A percentile compares a stretch with the other conserved stretches of the same genome.
Evolutionary conservation across 1,140 invertebrate genomes (phyloP).

Genomic region (Hypsibius dujardini): DNA sequence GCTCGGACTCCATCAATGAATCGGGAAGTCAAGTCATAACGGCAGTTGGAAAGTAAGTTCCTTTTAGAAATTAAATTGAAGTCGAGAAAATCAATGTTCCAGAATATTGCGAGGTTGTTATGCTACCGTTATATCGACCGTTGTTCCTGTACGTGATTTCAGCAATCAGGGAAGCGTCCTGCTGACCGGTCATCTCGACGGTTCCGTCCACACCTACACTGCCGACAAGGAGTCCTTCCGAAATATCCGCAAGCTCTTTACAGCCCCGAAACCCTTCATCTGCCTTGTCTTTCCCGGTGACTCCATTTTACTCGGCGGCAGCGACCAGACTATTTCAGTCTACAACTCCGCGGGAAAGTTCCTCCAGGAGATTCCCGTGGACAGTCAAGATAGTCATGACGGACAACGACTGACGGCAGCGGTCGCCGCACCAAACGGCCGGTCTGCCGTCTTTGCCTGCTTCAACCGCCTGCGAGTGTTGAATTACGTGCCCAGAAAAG

Average conservation of each 20-base stretch:
- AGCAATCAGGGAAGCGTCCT: not conserved
- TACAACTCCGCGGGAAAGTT: not conserved
- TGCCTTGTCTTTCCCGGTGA: constrained; percentile 46
- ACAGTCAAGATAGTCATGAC: not conserved
- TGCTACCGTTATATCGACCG: too few species aligned
- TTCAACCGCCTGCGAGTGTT: constrained; percentile 52
- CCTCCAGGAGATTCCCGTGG: not conserved
- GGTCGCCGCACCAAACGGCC: constrained; percentile 16
- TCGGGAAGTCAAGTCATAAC: not conserved
- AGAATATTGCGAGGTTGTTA: too few species aligned
- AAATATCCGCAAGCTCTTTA: constrained; percentile 59
- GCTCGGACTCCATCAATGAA: not conserved
- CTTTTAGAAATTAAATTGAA: too few species aligned
- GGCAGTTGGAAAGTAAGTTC: too few species aligned
- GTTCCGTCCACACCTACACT: not conserved
- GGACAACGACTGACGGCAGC: not conserved
- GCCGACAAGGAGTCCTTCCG: constrained; percentile 57
- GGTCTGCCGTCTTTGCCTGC: constrained; percentile 22
- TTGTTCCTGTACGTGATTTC: not conserved
- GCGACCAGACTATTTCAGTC: constrained; percentile 43
- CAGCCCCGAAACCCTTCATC: constrained; percentile 56
- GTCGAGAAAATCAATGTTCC: too few species aligned
- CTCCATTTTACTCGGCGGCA: constrained; percentile 75
- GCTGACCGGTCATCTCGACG: not conserved
- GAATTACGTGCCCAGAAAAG: constrained; percentile 60